Conservation (phyloP, 2,797 vertebrate genomes). For the Trachops cirrhosus region DNA sequence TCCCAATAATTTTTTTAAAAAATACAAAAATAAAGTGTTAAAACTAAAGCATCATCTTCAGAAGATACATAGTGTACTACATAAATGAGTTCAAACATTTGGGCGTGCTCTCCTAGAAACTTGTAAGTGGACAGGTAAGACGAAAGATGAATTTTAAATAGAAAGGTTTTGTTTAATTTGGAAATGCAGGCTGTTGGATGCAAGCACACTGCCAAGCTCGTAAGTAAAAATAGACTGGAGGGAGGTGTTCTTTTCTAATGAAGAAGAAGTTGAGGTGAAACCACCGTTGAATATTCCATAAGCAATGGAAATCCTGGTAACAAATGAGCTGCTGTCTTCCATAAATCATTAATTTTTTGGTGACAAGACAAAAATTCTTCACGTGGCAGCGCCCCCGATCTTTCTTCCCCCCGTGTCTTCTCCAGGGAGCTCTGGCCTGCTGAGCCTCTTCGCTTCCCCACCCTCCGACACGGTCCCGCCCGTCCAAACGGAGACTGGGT, state of each 20-base stretch:
- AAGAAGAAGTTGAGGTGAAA: neutral
- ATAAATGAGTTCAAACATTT: neutral
- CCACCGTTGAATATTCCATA: neutral
- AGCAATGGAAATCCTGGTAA: constrained; percentile 10
- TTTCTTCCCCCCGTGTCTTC: neutral
- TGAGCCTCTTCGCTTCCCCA: no score
- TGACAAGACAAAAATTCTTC: neutral
- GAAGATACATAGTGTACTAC: neutral
- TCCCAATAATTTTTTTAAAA: neutral
- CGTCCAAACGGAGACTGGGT: neutral
- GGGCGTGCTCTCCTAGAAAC: neutral
- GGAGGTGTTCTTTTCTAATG: neutral
- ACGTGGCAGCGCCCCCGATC: neutral
- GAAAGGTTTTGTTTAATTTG: neutral
- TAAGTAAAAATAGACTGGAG: neutral
- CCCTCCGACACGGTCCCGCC: neutral
- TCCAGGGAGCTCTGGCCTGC: no score
- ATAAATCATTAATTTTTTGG: neutral
- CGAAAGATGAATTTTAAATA: neutral
- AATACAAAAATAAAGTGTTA: neutral
- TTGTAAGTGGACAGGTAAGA: neutral
- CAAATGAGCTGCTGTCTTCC: neutral
- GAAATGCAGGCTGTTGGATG: neutral
- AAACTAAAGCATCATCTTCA: neutral
- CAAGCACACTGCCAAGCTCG: neutral